A percentile compares a stretch with the other conserved stretches of the same genome.
Evolutionary conservation across 1,140 invertebrate species (phyloP).

Genomic region (Chionoecetes opilio): DNA sequence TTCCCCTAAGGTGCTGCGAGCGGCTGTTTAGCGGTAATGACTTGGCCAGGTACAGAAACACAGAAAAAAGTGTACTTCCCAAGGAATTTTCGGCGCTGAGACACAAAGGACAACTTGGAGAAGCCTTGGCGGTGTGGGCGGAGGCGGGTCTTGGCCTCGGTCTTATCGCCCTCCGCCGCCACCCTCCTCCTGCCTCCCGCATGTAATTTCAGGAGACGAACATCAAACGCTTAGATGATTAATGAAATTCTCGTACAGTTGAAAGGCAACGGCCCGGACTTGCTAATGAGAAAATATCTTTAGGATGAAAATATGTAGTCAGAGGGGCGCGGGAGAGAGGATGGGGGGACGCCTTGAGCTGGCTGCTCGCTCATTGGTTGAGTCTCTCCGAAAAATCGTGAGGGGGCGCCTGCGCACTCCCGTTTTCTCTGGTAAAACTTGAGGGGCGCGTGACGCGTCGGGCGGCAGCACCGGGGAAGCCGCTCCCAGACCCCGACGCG

Average conservation of each 20-base stretch:
- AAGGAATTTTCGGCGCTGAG: constrained; percentile 58
- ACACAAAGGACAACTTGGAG: constrained; percentile 66
- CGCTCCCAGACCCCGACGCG: constrained; percentile 35
- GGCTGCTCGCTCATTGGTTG: constrained; percentile 61
- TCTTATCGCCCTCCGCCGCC: constrained; percentile 34
- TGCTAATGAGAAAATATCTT: constrained; percentile 80
- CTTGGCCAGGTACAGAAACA: background rate
- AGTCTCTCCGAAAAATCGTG: constrained; percentile 69
- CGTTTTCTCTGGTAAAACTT: constrained; percentile 79
- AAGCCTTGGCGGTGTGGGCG: constrained; percentile 22
- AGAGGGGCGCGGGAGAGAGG: constrained; percentile 63
- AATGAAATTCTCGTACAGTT: constrained; percentile 80
- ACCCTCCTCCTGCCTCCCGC: constrained; percentile 54
- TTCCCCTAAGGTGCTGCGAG: background rate
- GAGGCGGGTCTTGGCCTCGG: constrained; percentile 30
- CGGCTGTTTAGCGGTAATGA: constrained; percentile 47
- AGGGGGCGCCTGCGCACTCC: constrained; percentile 67
- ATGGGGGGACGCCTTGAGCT: constrained; percentile 67
- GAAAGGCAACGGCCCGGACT: constrained; percentile 79
- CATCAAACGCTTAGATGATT: constrained; percentile 80
- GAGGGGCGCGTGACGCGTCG: constrained; percentile 70
- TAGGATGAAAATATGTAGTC: constrained; percentile 80
- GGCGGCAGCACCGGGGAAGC: constrained; percentile 61
- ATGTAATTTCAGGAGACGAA: constrained; percentile 73
- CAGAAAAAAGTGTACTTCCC: constrained; percentile 3